Conservation (phyloP, 2,113 vertebrate genomes). For the Pantherophis guttatus region DNA sequence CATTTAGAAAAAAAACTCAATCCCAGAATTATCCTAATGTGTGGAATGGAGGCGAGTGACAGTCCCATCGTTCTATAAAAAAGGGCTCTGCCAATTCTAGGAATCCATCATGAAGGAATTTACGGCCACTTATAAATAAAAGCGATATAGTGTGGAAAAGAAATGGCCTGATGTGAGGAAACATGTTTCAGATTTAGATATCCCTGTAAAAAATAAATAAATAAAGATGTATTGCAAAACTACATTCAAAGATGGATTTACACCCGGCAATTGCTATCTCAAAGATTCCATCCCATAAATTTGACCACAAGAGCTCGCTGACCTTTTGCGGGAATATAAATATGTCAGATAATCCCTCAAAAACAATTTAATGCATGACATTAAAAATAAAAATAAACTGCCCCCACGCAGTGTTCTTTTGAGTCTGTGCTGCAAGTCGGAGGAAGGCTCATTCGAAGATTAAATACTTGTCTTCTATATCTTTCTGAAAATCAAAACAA, state of each 20-base stretch:
- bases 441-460: background rate
- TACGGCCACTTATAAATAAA: background rate
- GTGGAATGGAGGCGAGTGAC: too few relatives aligned
- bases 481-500: background rate
- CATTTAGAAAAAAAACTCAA: background rate
- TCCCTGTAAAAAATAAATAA: constrained; percentile 14
- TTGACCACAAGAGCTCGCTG: constrained; percentile 17
- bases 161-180: constrained; percentile 10
- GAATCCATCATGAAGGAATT: background rate
- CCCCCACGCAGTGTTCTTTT: background rate
- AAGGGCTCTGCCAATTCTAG: background rate
- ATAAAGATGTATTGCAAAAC: constrained; percentile 22
- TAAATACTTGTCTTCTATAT: background rate
- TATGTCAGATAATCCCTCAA: constrained; percentile 24
- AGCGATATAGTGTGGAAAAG: constrained; percentile 3
- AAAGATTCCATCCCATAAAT: constrained; percentile 24
- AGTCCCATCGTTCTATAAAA: background rate
- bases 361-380: background rate
- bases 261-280: background rate
- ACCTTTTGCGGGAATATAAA: constrained; percentile 24
- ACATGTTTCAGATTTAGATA: background rate
- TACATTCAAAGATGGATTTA: constrained; percentile 15
- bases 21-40: background rate
- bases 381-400: background rate
- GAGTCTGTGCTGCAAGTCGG: background rate